These are phyloP conservation scores for Ameiurus melas DNA, from an alignment of 2,113 vertebrate species.

Conservation along the genomic window DNA sequence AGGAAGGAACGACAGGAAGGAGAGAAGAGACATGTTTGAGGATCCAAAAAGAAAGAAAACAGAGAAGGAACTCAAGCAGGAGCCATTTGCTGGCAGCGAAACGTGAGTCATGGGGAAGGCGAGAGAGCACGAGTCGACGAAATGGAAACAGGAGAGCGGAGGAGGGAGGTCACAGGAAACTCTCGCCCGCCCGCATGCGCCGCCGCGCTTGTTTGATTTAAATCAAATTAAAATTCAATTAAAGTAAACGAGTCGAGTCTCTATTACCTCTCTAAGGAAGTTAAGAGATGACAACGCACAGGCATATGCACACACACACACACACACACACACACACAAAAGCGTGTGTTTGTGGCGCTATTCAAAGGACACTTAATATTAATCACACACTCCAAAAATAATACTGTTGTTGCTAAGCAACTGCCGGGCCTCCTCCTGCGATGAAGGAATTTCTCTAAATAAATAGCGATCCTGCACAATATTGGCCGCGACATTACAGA, in stretches of 20 bases:
- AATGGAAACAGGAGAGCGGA: not conserved
- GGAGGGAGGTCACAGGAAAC: conserved; percentile 32
- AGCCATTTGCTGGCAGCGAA: conserved; percentile 34
- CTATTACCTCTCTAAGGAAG: conserved; percentile 24
- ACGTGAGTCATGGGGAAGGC: conserved; percentile 2
- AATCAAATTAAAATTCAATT: conserved; percentile 44
- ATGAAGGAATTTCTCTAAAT: conserved; percentile 57
- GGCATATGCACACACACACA: conserved; percentile 6
- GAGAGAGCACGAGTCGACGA: conserved; percentile 1
- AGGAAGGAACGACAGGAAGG: not conserved
- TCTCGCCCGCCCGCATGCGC: not conserved
- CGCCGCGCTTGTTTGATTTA: conserved; percentile 6
- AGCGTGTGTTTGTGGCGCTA: conserved; percentile 41
- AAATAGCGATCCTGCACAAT: conserved; percentile 48
- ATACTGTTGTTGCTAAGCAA: conserved; percentile 57
- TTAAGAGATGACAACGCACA: conserved; percentile 20
- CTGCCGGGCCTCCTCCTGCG: conserved; percentile 42
- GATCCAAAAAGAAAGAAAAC: conserved; percentile 7
- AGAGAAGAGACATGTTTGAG: not conserved
- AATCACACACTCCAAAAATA: conserved; percentile 58
- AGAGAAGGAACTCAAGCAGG: not conserved
- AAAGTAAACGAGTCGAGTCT: conserved; percentile 28
- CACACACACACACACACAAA: not conserved
- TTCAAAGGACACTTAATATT: conserved; percentile 57
- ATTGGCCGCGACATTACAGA: conserved; percentile 26